Evolutionary conservation across 2,113 vertebrate genomes (phyloP), one percentile per base, ranked within the genome.

Genomic region (Rafetus swinhoei): DNA sequence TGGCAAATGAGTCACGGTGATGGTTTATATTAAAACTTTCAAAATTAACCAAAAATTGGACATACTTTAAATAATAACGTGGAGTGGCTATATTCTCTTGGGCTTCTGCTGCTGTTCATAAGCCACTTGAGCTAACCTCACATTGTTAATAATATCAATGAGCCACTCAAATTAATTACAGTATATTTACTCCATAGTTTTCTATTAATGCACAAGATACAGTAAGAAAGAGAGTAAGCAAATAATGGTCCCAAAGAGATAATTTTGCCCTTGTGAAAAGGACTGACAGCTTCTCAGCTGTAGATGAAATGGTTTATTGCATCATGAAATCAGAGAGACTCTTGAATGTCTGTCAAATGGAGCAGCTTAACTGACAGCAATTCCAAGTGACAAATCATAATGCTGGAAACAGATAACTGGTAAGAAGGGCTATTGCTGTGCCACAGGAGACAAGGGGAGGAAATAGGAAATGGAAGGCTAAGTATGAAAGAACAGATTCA

Each of bases 141-240:
- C 4, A 25, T 84, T 76, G 92, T 90, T 95, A 95, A 92, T 91
- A 94, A n/a, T n/a, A 89, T 79, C 94, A 94, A 92, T 90, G 81
- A 96, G 65, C 93, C 88, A 94, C 94, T 96, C 54, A 52, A 97
- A 82, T 92, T 96, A 95, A 97, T 95, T 91, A 91, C 89, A 94
- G 59, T 81, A 84, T 88, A 95, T 92, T 94, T 97, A 86, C 69
- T 84, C 74, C 69, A 50, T 84, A 55, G 88, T 77, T 92, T 57
- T 76, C 82, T 81, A 90, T 93, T 86, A 86, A 84, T 81, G 56
- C 87, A 91, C 60, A 94, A 96, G 82, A 89, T 10, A 0, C 84
- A 87, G 62, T 84, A 90, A 95, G 90, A 92, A 92, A 95, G 29
- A 92, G 39, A 81, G 65, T 80, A 95, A 79, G 29, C 1, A 54